Conservation (phyloP, 1,140 invertebrate species). For the Drosophila mayri region DNA sequence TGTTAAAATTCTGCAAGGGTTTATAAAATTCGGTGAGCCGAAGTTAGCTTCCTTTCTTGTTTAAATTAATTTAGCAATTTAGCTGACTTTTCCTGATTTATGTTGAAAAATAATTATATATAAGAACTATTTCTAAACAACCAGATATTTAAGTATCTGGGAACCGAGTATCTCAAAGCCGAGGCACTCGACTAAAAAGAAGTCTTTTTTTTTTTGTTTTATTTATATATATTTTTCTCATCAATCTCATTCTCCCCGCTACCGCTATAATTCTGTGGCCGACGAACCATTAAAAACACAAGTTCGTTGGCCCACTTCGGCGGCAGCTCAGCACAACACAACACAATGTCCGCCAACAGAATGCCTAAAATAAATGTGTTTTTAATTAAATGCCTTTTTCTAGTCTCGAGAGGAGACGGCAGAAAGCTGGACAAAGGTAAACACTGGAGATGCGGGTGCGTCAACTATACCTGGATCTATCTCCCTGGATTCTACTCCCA, state of each 20-base stretch:
- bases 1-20: too few species aligned
- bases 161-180: neutral
- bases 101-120: neutral
- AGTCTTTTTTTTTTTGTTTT: neutral
- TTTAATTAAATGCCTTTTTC: constrained; percentile 74
- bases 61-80: too few species aligned
- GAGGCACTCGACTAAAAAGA: constrained; percentile 1
- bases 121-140: too few species aligned
- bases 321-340: constrained; percentile 27
- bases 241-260: constrained; percentile 28
- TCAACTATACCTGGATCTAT: constrained; percentile 10
- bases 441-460: constrained; percentile 32
- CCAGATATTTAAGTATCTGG: neutral
- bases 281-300: constrained; percentile 56
- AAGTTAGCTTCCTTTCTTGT: too few species aligned
- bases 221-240: constrained; percentile 18
- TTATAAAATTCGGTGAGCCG: too few species aligned
- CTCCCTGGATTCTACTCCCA: constrained; percentile 2
- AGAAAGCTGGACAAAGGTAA: constrained; percentile 48
- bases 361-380: constrained; percentile 70
- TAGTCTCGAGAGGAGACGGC: constrained; percentile 13
- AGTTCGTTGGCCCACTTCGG: constrained; percentile 70
- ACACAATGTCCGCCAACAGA: constrained; percentile 43
- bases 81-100: neutral
- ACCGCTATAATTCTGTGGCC: constrained; percentile 13